These are phyloP conservation scores for Sitta carolinensis DNA, from an alignment of 2,797 vertebrate genomes.

Conservation along the genomic window DNA sequence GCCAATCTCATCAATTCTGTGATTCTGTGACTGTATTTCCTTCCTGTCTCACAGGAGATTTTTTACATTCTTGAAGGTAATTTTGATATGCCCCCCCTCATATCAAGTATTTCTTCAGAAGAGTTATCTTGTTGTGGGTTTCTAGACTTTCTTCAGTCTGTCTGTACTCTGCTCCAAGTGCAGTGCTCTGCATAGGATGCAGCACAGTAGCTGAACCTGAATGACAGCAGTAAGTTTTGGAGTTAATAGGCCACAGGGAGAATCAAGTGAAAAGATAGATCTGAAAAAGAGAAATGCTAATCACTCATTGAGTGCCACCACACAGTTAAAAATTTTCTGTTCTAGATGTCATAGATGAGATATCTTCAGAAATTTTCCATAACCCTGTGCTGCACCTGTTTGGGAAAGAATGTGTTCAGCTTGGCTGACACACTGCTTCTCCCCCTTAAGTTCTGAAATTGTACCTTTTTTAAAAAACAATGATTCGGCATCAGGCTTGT, in stretches of 20 bases:
- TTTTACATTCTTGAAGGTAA: background rate
- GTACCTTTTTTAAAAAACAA: background rate
- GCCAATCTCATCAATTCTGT: background rate
- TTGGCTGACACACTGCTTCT: background rate
- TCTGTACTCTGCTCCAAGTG: background rate
- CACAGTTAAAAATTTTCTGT: background rate
- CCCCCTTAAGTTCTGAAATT: background rate
- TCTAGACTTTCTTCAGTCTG: background rate
- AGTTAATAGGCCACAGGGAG: background rate
- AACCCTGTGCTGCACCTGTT: background rate
- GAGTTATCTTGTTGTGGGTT: rapidly evolving
- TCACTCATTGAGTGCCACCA: background rate
- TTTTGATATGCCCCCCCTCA: background rate
- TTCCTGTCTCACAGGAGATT: background rate
- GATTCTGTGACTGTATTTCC: background rate
- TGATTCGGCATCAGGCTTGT: background rate
- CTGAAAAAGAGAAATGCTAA: background rate
- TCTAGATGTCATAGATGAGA: background rate
- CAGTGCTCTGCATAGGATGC: background rate
- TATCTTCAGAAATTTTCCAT: background rate
- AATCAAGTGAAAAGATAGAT: background rate
- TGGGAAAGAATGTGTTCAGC: background rate
- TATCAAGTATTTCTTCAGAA: background rate
- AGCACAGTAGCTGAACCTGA: background rate
- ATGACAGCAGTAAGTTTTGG: background rate